These are phyloP conservation scores for Callimorpha dominula DNA, from an alignment of 2,888 invertebrate genomes.

Conservation along the genomic window DNA sequence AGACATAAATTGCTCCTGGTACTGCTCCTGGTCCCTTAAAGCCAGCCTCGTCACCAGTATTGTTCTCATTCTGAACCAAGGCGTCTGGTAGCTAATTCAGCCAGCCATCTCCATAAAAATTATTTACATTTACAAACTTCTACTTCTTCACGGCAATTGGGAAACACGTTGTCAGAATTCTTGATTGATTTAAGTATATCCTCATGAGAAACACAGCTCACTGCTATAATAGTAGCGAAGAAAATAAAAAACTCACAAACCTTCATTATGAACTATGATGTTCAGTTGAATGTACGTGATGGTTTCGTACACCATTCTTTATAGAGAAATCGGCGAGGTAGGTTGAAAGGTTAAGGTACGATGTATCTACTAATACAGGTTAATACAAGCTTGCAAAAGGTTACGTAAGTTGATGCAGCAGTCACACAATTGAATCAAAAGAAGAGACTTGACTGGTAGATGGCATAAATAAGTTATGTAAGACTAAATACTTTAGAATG, in stretches of 20 bases:
- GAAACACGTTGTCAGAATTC: not conserved
- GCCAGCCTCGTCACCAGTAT: slow-evolving; percentile 1
- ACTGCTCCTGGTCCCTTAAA: no score
- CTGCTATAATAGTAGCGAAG: not conserved
- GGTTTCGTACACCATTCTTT: slow-evolving; percentile 3
- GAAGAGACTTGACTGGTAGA: not conserved
- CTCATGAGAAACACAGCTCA: not conserved
- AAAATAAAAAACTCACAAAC: not conserved
- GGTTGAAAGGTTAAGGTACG: not conserved
- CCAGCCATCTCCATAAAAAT: slow-evolving; percentile 9
- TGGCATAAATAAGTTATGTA: not conserved
- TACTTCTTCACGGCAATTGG: not conserved
- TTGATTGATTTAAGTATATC: not conserved
- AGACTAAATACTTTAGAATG: not conserved
- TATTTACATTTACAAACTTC: slow-evolving; percentile 8
- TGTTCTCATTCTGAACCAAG: slow-evolving; percentile 4
- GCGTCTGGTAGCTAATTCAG: slow-evolving; percentile 8
- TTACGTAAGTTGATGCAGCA: not conserved
- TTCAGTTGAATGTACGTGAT: not conserved
- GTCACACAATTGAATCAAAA: not conserved
- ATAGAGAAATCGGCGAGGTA: not conserved
- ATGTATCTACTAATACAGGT: not conserved
- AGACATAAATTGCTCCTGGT: no score
- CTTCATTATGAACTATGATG: slow-evolving; percentile 6
- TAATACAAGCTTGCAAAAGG: not conserved